These are phyloP conservation scores for Pollenia griseotomentosa DNA, from an alignment of 2,888 invertebrate genomes.

Conservation along the genomic window DNA sequence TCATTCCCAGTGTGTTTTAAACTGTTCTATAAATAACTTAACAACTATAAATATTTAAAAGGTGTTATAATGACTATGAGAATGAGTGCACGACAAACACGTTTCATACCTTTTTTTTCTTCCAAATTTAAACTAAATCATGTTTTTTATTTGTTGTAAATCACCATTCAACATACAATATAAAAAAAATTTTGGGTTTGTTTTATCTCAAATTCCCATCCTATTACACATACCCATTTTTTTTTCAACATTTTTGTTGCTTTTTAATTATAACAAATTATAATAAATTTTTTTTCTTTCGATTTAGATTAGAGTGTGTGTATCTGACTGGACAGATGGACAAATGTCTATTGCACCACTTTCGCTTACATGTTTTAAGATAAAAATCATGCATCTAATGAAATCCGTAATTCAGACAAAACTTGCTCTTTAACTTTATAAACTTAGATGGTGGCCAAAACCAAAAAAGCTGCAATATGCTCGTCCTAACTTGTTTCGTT, in stretches of 20 bases:
- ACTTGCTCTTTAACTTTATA: conserved; percentile 55
- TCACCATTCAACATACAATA: background rate
- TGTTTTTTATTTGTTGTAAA: background rate
- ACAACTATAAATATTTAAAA: conserved; percentile 5
- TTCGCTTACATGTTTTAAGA: conserved; percentile 64
- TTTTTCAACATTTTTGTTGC: background rate
- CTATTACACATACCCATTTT: background rate
- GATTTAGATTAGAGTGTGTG: conserved; percentile 36
- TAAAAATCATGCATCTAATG: conserved; percentile 27
- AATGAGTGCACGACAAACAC: background rate
- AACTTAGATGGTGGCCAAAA: conserved; percentile 63
- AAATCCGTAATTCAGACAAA: conserved; percentile 25
- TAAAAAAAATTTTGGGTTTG: background rate
- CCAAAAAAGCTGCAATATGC: background rate
- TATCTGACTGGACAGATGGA: background rate
- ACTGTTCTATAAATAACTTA: too few species aligned
- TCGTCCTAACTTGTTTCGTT: conserved; percentile 55
- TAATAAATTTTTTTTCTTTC: conserved; percentile 34
- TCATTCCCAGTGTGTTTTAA: too few species aligned
- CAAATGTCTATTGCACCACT: conserved; percentile 61
- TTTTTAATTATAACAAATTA: conserved; percentile 68
- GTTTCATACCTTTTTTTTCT: background rate
- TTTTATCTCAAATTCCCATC: conserved; percentile 30
- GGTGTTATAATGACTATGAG: conserved; percentile 10
- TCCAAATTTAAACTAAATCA: conserved; percentile 7